These are phyloP conservation scores for Varanus komodoensis DNA, from an alignment of 2,113 vertebrate genomes.

Conservation along the genomic window DNA sequence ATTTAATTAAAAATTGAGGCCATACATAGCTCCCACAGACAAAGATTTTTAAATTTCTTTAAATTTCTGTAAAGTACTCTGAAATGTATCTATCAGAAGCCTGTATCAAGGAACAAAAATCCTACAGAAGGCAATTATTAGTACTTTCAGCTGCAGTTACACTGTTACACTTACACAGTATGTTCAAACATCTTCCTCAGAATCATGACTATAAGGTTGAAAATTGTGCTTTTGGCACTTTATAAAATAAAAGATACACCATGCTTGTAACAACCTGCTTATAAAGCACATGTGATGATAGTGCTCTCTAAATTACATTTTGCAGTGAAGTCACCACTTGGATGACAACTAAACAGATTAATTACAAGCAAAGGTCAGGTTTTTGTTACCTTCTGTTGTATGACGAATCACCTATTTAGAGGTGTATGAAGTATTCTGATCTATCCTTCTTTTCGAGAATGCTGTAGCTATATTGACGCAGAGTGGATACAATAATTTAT, in stretches of 20 bases:
- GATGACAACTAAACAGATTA: constrained; percentile 30
- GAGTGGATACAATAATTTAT: not conserved
- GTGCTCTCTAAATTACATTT: constrained; percentile 16
- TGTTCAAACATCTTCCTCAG: constrained; percentile 19
- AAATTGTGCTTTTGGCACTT: constrained; percentile 35
- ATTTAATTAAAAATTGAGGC: not conserved
- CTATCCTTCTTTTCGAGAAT: not conserved
- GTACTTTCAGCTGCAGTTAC: not conserved
- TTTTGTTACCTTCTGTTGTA: constrained; percentile 10
- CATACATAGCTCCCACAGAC: not conserved
- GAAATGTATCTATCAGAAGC: not conserved
- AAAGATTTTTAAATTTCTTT: not conserved
- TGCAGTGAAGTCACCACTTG: constrained; percentile 23
- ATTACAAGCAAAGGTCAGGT: constrained; percentile 49
- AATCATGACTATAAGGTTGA: not conserved
- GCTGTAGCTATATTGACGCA: not conserved
- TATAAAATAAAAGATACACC: not conserved
- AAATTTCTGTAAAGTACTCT: not conserved
- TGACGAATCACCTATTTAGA: constrained; percentile 42
- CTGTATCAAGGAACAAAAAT: not conserved
- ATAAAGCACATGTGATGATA: constrained; percentile 25
- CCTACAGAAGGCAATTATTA: not conserved
- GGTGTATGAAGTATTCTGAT: constrained; percentile 35
- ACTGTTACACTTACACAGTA: not conserved
- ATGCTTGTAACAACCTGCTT: not conserved